Evolutionary conservation across 1,140 invertebrate genomes (phyloP), one percentile per base, ranked within the genome.

Genomic region (Sminthurinus signatus): DNA sequence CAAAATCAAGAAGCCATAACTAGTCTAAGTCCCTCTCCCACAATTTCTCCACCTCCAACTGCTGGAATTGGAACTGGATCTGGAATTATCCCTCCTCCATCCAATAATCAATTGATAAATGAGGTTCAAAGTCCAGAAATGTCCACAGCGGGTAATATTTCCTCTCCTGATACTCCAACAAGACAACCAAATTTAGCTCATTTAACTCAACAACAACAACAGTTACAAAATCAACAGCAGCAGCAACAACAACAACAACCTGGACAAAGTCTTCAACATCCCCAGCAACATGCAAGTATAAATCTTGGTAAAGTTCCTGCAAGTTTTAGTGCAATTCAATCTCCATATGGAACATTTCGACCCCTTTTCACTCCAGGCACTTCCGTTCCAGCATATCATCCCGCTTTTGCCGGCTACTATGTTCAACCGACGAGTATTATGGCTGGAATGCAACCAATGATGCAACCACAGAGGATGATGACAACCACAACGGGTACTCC

Each of bases 121-220:
- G 15, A 36, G 32, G 15, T 36, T 36, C 32, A 36, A 15, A 36
- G 32, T 36, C 32, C 5, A 36, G 32, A 8, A 15, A 36, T 36
- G 15, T 15, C 32, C 15, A 36, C 1, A 44, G 43, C 25, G 65
- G n/a, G n/a, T n/a, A n/a, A n/a, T n/a, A n/a, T 43, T 31, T 64
- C 67, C 1, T 64, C 67, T 23, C 67, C 67, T n/a, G 67, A 68
- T 3, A 64, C 67, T 21, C 67, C 67, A 25, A 61, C 67, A 32
- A 44, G 67, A 42, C 42, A 60, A 19, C 17, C 48, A 1, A 58
- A n/a, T n/a, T n/a, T n/a, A n/a, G n/a, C n/a, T n/a, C n/a, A n/a
- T n/a, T n/a, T n/a, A n/a, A n/a, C n/a, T n/a, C n/a, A n/a, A n/a
- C n/a, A n/a, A n/a, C n/a, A n/a, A n/a, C n/a, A n/a, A n/a, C n/a